Evolutionary conservation across 2,888 invertebrate species (phyloP).

Genomic region (Drosophila paucipuncta): DNA sequence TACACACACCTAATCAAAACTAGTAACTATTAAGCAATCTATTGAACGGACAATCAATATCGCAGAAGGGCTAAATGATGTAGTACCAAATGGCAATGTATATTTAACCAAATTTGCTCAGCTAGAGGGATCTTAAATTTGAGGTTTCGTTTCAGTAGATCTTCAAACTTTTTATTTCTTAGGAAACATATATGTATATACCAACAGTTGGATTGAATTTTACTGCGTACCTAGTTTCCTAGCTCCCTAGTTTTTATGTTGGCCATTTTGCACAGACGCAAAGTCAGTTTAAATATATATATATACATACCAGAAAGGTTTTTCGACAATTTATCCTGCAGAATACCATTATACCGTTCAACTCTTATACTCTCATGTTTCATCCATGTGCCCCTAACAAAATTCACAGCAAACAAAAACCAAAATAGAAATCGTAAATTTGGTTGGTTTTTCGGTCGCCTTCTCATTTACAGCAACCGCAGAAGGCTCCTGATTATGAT

Average conservation of each 20-base stretch:
- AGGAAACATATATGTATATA: slow-evolving; percentile 6
- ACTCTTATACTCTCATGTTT: slow-evolving; percentile 55
- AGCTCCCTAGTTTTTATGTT: slow-evolving; percentile 33
- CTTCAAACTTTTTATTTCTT: not conserved
- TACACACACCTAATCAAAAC: slow-evolving; percentile 19
- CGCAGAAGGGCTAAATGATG: not conserved
- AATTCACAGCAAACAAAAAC: slow-evolving; percentile 25
- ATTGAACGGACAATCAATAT: not conserved
- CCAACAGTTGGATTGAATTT: slow-evolving; percentile 15
- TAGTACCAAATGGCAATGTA: slow-evolving; percentile 1
- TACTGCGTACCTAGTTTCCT: slow-evolving; percentile 29
- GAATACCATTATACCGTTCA: slow-evolving; percentile 50
- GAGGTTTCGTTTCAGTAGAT: not conserved
- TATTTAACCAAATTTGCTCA: slow-evolving; percentile 10
- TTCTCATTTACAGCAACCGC: slow-evolving; percentile 94
- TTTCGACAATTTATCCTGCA: slow-evolving; percentile 39
- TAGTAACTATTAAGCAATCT: slow-evolving; percentile 5
- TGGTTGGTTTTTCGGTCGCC: slow-evolving; percentile 88
- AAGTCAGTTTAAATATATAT: slow-evolving; percentile 20
- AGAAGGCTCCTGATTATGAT: slow-evolving; percentile 88
- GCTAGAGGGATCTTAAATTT: slow-evolving; percentile 16
- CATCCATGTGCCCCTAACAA: slow-evolving; percentile 52
- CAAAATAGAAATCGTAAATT: slow-evolving; percentile 64
- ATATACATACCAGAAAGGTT: slow-evolving; percentile 3
- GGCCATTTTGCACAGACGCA: slow-evolving; percentile 46